Evolutionary conservation across 1,140 invertebrate species (phyloP).

Genomic region (Dufourea novaeangliae): DNA sequence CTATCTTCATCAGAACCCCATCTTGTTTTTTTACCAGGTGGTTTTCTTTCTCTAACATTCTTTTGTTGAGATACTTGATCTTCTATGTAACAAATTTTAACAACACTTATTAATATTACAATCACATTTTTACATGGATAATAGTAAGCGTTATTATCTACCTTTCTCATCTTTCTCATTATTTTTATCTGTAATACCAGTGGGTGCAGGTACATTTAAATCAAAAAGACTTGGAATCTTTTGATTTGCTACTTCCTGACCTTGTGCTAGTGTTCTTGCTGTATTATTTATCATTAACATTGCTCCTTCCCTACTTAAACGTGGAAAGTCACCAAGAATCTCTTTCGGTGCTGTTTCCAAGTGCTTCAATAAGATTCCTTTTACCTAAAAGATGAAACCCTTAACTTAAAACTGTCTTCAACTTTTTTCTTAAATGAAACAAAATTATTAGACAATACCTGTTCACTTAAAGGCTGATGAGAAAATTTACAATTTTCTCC

Average conservation of each 20-base stretch:
- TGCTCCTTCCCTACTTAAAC: constrained; percentile 89
- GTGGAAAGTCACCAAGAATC: constrained; percentile 92
- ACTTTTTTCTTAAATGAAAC: constrained; percentile 82
- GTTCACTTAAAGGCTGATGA: constrained; percentile 89
- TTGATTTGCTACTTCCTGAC: constrained; percentile 69
- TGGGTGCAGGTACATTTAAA: constrained; percentile 71
- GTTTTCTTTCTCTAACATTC: constrained; percentile 72
- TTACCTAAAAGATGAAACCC: constrained; percentile 68
- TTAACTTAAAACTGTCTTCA: background rate
- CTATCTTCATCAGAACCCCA: constrained; percentile 81
- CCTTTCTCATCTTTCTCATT: constrained; percentile 75
- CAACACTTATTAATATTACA: background rate
- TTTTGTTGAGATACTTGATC: constrained; percentile 65
- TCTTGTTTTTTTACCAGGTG: constrained; percentile 77
- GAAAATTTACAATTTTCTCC: constrained; percentile 96
- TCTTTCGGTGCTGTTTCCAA: constrained; percentile 95
- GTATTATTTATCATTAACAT: constrained; percentile 87
- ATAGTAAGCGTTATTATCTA: constrained; percentile 52
- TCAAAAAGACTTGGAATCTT: constrained; percentile 80
- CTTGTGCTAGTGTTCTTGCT: constrained; percentile 85
- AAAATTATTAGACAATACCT: constrained; percentile 84
- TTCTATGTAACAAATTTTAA: constrained; percentile 32
- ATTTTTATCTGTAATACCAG: constrained; percentile 54
- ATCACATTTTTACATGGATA: background rate
- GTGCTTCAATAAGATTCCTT: constrained; percentile 85